Conservation (phyloP, 2,888 invertebrate genomes). For the Thumatha senex region DNA sequence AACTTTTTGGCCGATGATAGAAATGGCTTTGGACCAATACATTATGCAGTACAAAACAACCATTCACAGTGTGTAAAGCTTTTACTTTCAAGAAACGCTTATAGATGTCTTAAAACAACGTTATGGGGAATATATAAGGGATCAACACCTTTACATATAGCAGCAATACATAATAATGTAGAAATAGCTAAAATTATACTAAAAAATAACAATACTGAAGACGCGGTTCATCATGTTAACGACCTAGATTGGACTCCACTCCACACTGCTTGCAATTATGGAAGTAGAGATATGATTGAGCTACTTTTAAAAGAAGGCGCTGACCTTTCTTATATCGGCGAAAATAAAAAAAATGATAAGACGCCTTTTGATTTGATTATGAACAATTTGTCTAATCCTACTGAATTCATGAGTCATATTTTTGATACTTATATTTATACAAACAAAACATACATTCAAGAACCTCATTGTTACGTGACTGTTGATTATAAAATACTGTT, state of each 20-base stretch:
- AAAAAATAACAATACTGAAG: conserved; percentile 48
- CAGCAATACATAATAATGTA: conserved; percentile 55
- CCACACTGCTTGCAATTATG: conserved; percentile 54
- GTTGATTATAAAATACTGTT: conserved; percentile 66
- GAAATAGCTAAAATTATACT: conserved; percentile 55
- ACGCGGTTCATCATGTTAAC: conserved; percentile 40
- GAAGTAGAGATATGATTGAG: conserved; percentile 74
- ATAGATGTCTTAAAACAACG: conserved; percentile 19
- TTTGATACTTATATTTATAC: conserved; percentile 69
- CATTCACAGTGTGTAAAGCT: conserved; percentile 51
- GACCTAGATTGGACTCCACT: conserved; percentile 37
- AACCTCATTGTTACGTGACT: conserved; percentile 55
- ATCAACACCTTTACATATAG: conserved; percentile 61
- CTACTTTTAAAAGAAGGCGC: conserved; percentile 58
- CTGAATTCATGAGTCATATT: conserved; percentile 67
- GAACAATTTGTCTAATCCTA: conserved; percentile 67
- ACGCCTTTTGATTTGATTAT: conserved; percentile 70
- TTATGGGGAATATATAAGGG: conserved; percentile 32
- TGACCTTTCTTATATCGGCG: conserved; percentile 35
- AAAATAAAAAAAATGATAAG: conserved; percentile 25
- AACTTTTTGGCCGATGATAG: conserved; percentile 43
- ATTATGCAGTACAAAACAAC: conserved; percentile 38
- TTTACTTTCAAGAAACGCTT: conserved; percentile 37
- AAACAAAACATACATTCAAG: conserved; percentile 54
- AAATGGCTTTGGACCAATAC: conserved; percentile 36